These are phyloP conservation scores for Anser cygnoides DNA, from an alignment of 2,113 vertebrate species.

Conservation along the genomic window DNA sequence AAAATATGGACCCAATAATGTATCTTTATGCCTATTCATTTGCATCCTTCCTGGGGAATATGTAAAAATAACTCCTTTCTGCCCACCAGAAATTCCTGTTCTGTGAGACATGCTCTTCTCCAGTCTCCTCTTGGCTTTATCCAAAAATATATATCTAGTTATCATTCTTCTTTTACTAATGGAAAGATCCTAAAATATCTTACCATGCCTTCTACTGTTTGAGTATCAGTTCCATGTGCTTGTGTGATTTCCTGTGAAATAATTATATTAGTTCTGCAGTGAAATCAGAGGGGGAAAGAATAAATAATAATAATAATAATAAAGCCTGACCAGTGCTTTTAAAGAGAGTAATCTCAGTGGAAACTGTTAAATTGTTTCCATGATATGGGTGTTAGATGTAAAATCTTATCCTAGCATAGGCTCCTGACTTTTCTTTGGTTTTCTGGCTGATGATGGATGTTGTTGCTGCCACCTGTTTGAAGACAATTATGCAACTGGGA, in stretches of 20 bases:
- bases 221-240: not conserved
- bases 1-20: not conserved
- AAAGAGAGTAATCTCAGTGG: not conserved
- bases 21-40: not conserved
- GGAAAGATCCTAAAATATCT: not conserved
- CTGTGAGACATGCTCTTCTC: not conserved
- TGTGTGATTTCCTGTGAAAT: conserved; percentile 20
- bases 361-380: not conserved
- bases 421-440: not conserved
- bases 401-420: not conserved
- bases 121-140: not conserved
- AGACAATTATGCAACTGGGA: conserved; percentile 60
- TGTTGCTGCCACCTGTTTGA: conserved; percentile 58
- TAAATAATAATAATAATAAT: not conserved
- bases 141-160: conserved; percentile 4
- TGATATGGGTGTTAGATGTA: not conserved
- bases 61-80: not conserved
- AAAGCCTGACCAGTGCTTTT: not conserved
- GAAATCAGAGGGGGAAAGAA: not conserved
- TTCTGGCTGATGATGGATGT: not conserved
- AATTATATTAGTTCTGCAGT: not conserved
- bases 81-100: not conserved
- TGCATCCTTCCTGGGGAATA: not conserved
- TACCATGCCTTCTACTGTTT: not conserved
- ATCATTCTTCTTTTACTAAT: not conserved